phyloP scores from a whole-genome alignment of 2,113 vertebrate genomes.

The Hydrochoerus hydrochaeris region DNA sequence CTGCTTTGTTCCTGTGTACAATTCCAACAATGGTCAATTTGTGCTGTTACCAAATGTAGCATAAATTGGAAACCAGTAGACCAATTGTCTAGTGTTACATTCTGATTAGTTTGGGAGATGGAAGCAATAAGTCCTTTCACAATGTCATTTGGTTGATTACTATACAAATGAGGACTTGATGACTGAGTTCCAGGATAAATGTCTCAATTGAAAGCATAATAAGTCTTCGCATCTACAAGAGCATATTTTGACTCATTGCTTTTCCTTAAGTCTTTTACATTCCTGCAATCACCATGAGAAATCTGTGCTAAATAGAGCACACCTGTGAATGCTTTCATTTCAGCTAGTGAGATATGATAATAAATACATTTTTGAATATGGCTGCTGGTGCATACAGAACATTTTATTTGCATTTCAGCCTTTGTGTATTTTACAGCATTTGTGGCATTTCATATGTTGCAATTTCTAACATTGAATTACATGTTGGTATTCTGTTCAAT shows the following conservation, averaged over 20 bases:
- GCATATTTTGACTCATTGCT: neutral
- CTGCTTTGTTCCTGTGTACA: neutral
- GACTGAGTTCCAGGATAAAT: neutral
- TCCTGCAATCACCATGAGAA: neutral
- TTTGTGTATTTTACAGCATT: neutral
- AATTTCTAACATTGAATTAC: neutral
- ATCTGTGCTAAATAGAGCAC: neutral
- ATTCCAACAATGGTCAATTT: neutral
- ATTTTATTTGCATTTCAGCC: neutral
- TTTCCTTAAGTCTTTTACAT: neutral
- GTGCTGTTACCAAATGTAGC: neutral
- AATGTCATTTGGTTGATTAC: neutral
- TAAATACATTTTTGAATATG: neutral
- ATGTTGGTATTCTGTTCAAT: neutral
- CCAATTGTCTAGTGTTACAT: neutral
- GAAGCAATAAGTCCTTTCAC: neutral
- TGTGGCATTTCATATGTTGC: neutral
- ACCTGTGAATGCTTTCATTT: neutral
- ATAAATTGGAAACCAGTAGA: neutral
- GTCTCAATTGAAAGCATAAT: neutral
- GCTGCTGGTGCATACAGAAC: neutral
- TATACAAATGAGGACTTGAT: neutral
- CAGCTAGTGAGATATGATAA: neutral
- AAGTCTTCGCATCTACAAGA: neutral
- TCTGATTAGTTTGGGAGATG: neutral